phyloP scores from a whole-genome alignment of 2,797 vertebrate genomes.

The Catharus ustulatus region DNA sequence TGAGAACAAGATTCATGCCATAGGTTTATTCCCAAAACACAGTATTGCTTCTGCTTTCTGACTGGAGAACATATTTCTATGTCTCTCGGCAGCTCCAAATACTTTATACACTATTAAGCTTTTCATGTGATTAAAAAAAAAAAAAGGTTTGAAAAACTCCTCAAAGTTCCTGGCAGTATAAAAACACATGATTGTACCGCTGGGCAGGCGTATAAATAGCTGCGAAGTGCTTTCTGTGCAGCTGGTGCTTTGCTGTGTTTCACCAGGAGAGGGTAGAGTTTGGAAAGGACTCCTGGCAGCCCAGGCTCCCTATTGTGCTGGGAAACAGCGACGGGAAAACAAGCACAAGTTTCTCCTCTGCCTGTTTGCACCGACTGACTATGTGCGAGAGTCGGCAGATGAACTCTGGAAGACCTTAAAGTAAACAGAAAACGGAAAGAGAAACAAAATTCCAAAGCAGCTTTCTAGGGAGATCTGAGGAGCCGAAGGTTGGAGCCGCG shows the following conservation, averaged over 20 bases:
- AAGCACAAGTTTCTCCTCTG: slow-evolving; percentile 75
- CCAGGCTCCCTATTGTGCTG: slow-evolving; percentile 76
- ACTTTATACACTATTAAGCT: neutral
- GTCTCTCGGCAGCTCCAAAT: neutral
- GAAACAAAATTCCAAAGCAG: slow-evolving; percentile 6
- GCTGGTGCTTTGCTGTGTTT: slow-evolving; percentile 69
- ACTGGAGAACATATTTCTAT: neutral
- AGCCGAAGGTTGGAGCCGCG: neutral
- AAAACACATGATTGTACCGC: neutral
- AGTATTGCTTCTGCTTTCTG: neutral
- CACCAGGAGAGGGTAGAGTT: slow-evolving; percentile 81
- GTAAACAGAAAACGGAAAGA: slow-evolving; percentile 25
- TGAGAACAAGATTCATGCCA: neutral
- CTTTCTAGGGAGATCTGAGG: slow-evolving; percentile 48
- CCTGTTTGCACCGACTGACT: slow-evolving; percentile 21
- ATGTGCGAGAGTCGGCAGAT: slow-evolving; percentile 26
- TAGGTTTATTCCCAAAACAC: neutral
- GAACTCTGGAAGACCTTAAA: slow-evolving; percentile 50
- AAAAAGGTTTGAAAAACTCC: neutral
- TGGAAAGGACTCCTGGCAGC: slow-evolving; percentile 70
- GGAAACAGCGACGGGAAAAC: slow-evolving; percentile 64
- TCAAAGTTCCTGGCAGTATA: neutral
- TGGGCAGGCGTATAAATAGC: neutral
- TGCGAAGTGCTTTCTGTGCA: neutral
- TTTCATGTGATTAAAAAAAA: neutral